Percentiles rank a stretch among this genome's conserved stretches.
These are phyloP conservation scores for Stramonita haemastoma DNA, from an alignment of 2,888 invertebrate species.

Conservation along the genomic window DNA sequence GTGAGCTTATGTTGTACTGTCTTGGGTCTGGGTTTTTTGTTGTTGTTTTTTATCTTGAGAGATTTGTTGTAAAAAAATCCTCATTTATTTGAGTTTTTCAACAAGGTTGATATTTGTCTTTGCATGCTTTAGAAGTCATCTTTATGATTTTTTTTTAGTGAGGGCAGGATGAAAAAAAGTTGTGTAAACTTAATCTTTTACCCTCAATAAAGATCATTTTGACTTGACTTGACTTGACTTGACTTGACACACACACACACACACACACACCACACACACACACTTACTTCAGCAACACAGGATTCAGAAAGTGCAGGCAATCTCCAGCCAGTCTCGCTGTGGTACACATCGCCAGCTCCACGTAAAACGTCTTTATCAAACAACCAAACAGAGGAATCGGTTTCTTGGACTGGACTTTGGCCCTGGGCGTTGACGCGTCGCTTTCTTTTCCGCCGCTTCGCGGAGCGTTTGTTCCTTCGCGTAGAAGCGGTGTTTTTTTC, in stretches of 20 bases:
- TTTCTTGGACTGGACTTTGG: background rate
- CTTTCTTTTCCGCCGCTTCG: background rate
- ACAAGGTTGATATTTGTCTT: no score
- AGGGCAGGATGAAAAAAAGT: no score
- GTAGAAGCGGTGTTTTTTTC: background rate
- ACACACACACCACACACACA: background rate
- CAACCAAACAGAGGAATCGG: conserved; percentile 33
- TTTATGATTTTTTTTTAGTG: no score
- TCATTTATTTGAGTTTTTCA: no score
- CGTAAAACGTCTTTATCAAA: conserved; percentile 42
- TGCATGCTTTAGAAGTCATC: no score
- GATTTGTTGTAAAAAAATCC: no score
- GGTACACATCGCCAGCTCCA: conserved; percentile 40
- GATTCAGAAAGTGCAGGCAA: conserved; percentile 44
- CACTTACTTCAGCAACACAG: conserved; percentile 43
- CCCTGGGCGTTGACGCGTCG: background rate
- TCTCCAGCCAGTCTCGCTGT: conserved; percentile 41
- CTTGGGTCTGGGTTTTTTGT: no score
- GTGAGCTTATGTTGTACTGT: no score
- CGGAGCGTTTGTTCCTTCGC: background rate
- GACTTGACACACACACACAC: background rate
- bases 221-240: no score
- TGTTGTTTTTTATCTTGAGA: no score
- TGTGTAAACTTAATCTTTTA: no score
- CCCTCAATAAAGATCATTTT: no score